Evolutionary conservation across 2,888 invertebrate genomes (phyloP).

Genomic region (Timema podura): DNA sequence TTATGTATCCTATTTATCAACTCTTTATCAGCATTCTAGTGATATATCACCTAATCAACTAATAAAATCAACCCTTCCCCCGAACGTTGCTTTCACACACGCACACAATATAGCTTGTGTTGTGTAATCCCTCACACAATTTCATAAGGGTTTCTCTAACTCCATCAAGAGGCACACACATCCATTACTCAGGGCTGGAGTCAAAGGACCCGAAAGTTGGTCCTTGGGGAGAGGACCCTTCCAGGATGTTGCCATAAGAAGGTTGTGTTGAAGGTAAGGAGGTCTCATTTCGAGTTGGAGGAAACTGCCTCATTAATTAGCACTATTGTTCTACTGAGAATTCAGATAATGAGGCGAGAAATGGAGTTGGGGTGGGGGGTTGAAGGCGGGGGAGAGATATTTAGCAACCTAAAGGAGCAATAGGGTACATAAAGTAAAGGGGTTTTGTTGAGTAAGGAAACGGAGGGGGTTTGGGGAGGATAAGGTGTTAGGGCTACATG

Average conservation of each 20-base stretch:
- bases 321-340: slow-evolving; percentile 32
- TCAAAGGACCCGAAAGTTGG: slow-evolving; percentile 21
- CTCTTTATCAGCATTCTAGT: too few species aligned
- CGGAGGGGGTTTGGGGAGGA: background rate
- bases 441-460: slow-evolving; percentile 19
- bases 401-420: too few species aligned
- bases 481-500: too few species aligned
- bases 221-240: too few species aligned
- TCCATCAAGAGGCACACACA: slow-evolving; percentile 18
- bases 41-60: too few species aligned
- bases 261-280: slow-evolving; percentile 13
- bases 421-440: slow-evolving; percentile 19
- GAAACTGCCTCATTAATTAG: slow-evolving; percentile 29
- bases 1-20: too few species aligned
- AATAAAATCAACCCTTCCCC: too few species aligned
- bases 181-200: slow-evolving; percentile 12
- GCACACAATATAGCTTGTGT: too few species aligned
- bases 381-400: slow-evolving; percentile 22
- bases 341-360: slow-evolving; percentile 31
- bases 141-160: slow-evolving; percentile 23
- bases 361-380: slow-evolving; percentile 21
- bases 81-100: too few species aligned
- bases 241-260: slow-evolving; percentile 19
- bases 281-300: too few species aligned
- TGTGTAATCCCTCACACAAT: slow-evolving; percentile 22